Evolutionary conservation across 2,888 invertebrate genomes (phyloP).

Genomic region (Lasioglossum vierecki): DNA sequence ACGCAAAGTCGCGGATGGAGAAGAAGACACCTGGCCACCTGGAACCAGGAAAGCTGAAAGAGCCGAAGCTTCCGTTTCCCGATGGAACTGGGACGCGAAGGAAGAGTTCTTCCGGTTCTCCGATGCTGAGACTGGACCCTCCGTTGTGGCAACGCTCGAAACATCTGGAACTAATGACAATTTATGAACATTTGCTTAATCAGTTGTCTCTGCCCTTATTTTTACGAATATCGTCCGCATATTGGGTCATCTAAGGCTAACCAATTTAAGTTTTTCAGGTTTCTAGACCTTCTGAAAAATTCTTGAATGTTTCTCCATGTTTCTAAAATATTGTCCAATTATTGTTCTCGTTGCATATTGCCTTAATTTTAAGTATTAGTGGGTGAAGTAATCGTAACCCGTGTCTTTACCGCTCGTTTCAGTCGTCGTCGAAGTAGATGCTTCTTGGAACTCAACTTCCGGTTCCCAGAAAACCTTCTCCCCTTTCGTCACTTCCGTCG

Average conservation of each 20-base stretch:
- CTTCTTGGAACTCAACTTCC: conserved; percentile 32
- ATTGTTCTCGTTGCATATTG: neutral
- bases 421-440: conserved; percentile 21
- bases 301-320: too few species aligned
- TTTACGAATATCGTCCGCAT: neutral
- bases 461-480: conserved; percentile 44
- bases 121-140: conserved; percentile 18
- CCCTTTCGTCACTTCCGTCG: conserved; percentile 25
- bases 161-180: conserved; percentile 39
- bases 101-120: conserved; percentile 50
- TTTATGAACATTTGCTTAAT: neutral
- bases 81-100: conserved; percentile 74
- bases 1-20: conserved; percentile 67
- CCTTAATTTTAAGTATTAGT: neutral
- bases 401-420: conserved; percentile 44
- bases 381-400: neutral
- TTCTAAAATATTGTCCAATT: neutral
- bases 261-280: too few species aligned
- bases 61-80: conserved; percentile 84
- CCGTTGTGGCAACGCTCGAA: conserved; percentile 17
- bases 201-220: neutral
- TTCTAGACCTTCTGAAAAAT: too few species aligned
- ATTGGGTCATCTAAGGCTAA: too few species aligned
- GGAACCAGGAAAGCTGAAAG: conserved; percentile 88
- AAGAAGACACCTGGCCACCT: conserved; percentile 85